A percentile compares a stretch with the other conserved stretches of the same genome.
Evolutionary conservation across 2,888 invertebrate genomes (phyloP).

Genomic region (Pteria penguin): DNA sequence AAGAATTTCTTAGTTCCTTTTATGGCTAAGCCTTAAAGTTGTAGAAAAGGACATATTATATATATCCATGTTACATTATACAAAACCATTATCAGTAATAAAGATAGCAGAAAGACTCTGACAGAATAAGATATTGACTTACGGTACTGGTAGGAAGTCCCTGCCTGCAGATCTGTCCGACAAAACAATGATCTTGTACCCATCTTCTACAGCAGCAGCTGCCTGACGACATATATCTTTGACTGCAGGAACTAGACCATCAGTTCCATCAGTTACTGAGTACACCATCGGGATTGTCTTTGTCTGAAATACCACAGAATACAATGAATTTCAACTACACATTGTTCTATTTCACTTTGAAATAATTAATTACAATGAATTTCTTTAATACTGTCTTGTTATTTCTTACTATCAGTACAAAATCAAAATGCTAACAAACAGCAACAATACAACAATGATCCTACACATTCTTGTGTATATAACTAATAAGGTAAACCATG

Average conservation of each 20-base stretch:
- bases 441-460: no score
- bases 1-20: no score
- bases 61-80: no score
- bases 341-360: not conserved
- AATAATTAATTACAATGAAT: not conserved
- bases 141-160: constrained; percentile 82
- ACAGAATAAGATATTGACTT: no score
- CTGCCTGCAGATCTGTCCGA: constrained; percentile 86
- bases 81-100: no score
- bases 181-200: constrained; percentile 91
- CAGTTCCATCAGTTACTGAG: constrained; percentile 86
- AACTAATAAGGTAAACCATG: no score
- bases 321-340: not conserved
- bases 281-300: constrained; percentile 94
- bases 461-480: no score
- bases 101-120: no score
- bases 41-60: no score
- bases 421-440: no score
- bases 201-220: constrained; percentile 87
- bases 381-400: not conserved
- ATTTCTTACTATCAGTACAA: not conserved
- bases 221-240: constrained; percentile 90
- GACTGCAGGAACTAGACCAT: constrained; percentile 89
- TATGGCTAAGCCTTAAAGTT: no score
- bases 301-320: constrained; percentile 81